These are phyloP conservation scores for Amphipoea oculea DNA, from an alignment of 2,888 invertebrate genomes.

Conservation along the genomic window DNA sequence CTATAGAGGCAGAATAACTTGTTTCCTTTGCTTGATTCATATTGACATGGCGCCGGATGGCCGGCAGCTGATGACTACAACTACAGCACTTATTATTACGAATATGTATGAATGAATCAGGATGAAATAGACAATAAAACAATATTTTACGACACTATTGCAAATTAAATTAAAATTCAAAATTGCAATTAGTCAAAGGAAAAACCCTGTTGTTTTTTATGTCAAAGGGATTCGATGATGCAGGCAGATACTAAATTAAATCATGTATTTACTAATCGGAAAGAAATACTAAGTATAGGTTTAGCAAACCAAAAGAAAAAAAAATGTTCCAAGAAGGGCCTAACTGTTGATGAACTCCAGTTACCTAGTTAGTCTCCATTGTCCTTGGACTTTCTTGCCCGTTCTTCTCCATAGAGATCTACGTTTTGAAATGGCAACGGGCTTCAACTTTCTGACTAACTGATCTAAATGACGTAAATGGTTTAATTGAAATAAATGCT, in stretches of 20 bases:
- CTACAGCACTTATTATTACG: slow-evolving; percentile 21
- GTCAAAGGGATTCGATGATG: background rate
- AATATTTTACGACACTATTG: slow-evolving; percentile 1
- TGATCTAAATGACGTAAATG: no score
- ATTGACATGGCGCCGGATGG: slow-evolving; percentile 41
- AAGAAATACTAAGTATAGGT: background rate
- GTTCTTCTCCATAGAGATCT: background rate
- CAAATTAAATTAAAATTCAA: background rate
- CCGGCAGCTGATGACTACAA: slow-evolving; percentile 52
- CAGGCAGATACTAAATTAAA: background rate
- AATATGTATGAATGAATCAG: slow-evolving; percentile 41
- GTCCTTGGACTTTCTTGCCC: background rate
- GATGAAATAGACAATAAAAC: slow-evolving; percentile 14
- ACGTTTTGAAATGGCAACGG: background rate
- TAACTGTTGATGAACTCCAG: background rate
- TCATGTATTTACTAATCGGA: background rate
- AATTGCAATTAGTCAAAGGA: background rate
- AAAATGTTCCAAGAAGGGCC: no score
- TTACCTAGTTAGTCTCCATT: no score
- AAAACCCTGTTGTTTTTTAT: background rate
- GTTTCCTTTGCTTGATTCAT: slow-evolving; percentile 64
- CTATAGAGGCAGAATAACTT: slow-evolving; percentile 59
- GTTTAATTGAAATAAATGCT: no score
- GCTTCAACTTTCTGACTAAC: background rate
- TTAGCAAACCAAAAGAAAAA: background rate